These are phyloP conservation scores for Amiota mariae DNA, from an alignment of 2,888 invertebrate species.

Conservation along the genomic window DNA sequence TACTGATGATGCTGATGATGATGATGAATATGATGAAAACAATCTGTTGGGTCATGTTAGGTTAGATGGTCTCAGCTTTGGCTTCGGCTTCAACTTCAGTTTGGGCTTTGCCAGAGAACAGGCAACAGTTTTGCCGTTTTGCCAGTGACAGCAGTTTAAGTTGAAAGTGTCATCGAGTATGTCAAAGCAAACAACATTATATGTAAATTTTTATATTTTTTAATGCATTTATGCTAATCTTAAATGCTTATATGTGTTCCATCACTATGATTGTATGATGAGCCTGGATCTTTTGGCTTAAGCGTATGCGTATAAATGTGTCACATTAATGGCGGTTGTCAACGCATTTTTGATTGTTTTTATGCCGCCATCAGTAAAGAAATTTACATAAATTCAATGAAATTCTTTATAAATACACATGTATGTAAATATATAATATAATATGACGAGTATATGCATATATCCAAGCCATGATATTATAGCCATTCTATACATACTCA, in stretches of 20 bases:
- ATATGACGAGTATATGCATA: no score
- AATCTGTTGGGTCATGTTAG: slow-evolving; percentile 18
- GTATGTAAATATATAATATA: neutral
- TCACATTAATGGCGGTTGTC: slow-evolving; percentile 49
- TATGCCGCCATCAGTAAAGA: slow-evolving; percentile 44
- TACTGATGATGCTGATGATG: neutral
- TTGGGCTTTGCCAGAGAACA: slow-evolving; percentile 21
- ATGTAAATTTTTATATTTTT: slow-evolving; percentile 68
- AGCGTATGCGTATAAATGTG: slow-evolving; percentile 49
- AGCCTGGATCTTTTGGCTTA: neutral
- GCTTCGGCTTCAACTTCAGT: neutral
- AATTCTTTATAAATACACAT: slow-evolving; percentile 25
- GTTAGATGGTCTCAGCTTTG: neutral
- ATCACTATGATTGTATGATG: slow-evolving; percentile 18
- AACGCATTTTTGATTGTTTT: slow-evolving; percentile 63
- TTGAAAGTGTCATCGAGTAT: slow-evolving; percentile 66
- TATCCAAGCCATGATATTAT: no score
- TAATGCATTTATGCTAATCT: slow-evolving; percentile 72
- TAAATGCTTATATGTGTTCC: slow-evolving; percentile 46
- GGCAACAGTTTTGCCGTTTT: slow-evolving; percentile 8
- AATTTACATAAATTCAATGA: slow-evolving; percentile 8
- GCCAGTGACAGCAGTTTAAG: slow-evolving; percentile 41
- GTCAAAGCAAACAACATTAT: slow-evolving; percentile 70
- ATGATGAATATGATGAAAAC: neutral
- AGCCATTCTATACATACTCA: no score